phyloP scores from a whole-genome alignment of 2,113 vertebrate species.

The Ochotona curzoniae region DNA sequence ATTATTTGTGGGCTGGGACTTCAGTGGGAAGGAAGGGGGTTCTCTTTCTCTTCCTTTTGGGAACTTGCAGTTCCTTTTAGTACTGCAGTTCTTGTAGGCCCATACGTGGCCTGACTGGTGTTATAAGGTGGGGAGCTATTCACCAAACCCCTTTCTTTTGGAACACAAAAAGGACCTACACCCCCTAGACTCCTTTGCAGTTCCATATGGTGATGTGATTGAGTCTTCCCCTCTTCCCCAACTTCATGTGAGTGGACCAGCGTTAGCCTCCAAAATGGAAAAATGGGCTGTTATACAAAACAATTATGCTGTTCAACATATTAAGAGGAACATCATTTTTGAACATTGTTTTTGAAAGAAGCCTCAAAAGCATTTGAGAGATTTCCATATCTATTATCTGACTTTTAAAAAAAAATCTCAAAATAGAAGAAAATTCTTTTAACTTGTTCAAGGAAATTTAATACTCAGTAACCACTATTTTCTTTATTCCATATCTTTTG shows the following conservation, averaged over 20 bases:
- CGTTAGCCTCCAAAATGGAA: constrained; percentile 7
- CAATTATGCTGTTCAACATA: neutral
- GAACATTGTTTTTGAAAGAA: constrained; percentile 47
- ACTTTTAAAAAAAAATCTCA: neutral
- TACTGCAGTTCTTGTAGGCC: neutral
- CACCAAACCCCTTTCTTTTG: constrained; percentile 18
- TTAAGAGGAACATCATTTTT: constrained; percentile 17
- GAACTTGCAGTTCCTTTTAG: neutral
- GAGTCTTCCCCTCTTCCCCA: constrained; percentile 32
- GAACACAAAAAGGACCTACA: neutral
- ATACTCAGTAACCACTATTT: neutral
- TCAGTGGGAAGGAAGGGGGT: neutral
- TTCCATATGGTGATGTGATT: neutral
- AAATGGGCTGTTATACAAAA: constrained; percentile 1
- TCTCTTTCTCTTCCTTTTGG: neutral
- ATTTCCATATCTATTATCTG: neutral
- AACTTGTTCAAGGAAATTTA: constrained; percentile 1
- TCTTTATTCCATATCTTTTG: neutral
- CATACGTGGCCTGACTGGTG: neutral
- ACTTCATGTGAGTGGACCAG: neutral
- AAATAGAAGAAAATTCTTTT: constrained; percentile 10
- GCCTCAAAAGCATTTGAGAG: neutral
- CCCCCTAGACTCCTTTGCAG: constrained; percentile 10
- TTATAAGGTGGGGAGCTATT: neutral
- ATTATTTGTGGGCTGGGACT: neutral